A percentile compares a stretch with the other conserved stretches of the same genome.
Conservation (phyloP, 2,113 vertebrate species). For the Sceloporus tristichus region DNA sequence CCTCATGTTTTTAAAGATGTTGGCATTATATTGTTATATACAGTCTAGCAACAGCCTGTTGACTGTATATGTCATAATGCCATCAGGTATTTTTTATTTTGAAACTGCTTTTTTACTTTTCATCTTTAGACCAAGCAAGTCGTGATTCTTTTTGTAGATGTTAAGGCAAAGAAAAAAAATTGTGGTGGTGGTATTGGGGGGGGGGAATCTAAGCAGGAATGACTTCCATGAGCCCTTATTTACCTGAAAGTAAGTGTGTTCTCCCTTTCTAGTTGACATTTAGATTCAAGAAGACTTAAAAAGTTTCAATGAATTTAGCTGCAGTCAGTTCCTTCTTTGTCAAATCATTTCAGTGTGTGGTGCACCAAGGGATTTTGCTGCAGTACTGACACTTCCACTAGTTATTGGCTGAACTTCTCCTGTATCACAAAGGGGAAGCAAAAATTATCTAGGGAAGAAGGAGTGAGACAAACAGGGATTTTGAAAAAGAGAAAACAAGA, state of each 20-base stretch:
- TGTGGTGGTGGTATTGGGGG: too few species aligned
- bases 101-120: conserved; percentile 31
- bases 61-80: neutral
- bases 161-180: conserved; percentile 1
- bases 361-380: neutral
- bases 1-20: neutral
- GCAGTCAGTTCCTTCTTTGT: neutral
- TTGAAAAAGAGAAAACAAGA: neutral
- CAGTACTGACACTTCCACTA: neutral
- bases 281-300: neutral
- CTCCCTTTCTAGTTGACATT: conserved; percentile 12
- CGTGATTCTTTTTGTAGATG: conserved; percentile 12
- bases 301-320: conserved; percentile 13
- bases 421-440: neutral
- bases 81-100: neutral
- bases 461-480: neutral
- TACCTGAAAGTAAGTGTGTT: conserved; percentile 9
- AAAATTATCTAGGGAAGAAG: neutral
- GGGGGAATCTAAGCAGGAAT: conserved; percentile 21
- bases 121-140: conserved; percentile 5
- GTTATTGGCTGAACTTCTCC: neutral
- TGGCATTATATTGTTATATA: conserved; percentile 4
- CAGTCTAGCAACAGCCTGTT: conserved; percentile 2
- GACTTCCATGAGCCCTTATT: neutral
- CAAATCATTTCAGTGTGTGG: neutral